These are phyloP conservation scores for Coregonus suidteri DNA, from an alignment of 2,797 vertebrate species.

Conservation along the genomic window DNA sequence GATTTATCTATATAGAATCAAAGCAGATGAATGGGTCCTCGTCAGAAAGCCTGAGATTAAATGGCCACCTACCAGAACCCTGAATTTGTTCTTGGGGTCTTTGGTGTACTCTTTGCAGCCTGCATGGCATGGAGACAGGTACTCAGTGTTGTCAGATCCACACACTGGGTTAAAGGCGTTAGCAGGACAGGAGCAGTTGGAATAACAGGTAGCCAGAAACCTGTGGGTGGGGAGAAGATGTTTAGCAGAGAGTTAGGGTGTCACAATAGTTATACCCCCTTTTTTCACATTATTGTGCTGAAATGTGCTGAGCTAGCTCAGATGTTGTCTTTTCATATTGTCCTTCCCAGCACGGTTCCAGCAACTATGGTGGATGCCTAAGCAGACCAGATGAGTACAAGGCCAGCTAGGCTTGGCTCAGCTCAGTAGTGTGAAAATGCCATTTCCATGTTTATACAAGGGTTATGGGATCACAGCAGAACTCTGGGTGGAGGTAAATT, in stretches of 20 bases:
- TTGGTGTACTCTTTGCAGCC: constrained; percentile 83
- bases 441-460: not conserved
- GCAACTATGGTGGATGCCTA: too few species aligned
- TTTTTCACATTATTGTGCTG: too few species aligned
- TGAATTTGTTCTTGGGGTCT: constrained; percentile 61
- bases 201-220: constrained; percentile 61
- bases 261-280: too few species aligned
- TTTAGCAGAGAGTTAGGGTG: too few species aligned
- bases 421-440: too few species aligned
- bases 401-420: too few species aligned
- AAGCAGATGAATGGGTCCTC: not conserved
- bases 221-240: constrained; percentile 61
- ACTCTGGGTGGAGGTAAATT: too few species aligned
- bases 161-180: constrained; percentile 88
- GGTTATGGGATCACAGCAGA: not conserved
- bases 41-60: not conserved
- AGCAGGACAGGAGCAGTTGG: constrained; percentile 81
- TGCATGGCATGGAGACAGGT: constrained; percentile 90
- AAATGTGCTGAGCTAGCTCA: too few species aligned
- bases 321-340: too few species aligned
- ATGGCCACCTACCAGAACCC: constrained; percentile 53
- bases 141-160: constrained; percentile 82
- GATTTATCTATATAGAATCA: not conserved
- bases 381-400: too few species aligned
- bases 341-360: too few species aligned